These are phyloP conservation scores for Nansenia antarctica DNA, from an alignment of 2,113 vertebrate genomes.

Conservation along the genomic window DNA sequence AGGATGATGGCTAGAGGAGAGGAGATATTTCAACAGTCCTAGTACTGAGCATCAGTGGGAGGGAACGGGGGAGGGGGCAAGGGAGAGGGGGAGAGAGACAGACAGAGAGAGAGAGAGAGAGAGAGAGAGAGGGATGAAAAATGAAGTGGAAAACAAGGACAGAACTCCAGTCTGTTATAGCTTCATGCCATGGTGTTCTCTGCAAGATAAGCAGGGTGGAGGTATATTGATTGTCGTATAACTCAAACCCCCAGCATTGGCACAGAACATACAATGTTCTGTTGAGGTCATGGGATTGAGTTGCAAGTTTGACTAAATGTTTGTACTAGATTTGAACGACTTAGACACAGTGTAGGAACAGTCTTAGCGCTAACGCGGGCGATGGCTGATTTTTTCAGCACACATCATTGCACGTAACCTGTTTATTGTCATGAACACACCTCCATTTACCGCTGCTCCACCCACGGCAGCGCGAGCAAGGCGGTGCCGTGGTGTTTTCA, in stretches of 20 bases:
- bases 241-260: constrained; percentile 50
- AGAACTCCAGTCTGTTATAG: constrained; percentile 59
- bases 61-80: constrained; percentile 5
- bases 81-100: not conserved
- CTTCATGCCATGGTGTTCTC: constrained; percentile 46
- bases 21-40: constrained; percentile 54
- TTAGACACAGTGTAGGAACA: no score
- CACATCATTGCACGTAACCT: no score
- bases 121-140: constrained; percentile 38
- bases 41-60: constrained; percentile 35
- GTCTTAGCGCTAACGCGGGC: no score
- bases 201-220: constrained; percentile 51
- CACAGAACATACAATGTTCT: constrained; percentile 14
- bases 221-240: constrained; percentile 58
- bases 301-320: not conserved
- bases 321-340: not conserved
- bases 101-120: not conserved
- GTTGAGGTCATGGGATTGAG: constrained; percentile 8
- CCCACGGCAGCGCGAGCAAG: no score
- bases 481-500: no score
- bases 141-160: constrained; percentile 59
- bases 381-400: no score
- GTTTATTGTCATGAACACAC: no score
- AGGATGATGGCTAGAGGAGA: constrained; percentile 59
- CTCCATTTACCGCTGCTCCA: no score